phyloP scores from a whole-genome alignment of 2,888 invertebrate species.

The Lissocephala sabroskyi region DNA sequence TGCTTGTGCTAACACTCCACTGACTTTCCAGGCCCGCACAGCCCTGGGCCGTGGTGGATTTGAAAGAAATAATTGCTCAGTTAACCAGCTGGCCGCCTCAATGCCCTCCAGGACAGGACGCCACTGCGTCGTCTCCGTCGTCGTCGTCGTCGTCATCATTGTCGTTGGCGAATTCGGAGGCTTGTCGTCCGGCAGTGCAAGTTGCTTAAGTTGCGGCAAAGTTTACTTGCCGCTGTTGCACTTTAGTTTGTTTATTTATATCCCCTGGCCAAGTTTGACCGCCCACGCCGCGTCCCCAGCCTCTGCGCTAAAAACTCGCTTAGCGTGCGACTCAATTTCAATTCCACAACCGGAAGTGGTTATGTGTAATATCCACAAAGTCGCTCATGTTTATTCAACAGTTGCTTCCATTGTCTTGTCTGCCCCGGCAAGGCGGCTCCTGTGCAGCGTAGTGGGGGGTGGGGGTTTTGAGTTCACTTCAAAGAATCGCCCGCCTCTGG shows the following conservation, averaged over 20 bases:
- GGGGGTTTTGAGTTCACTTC: too few species aligned
- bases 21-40: conserved; percentile 9
- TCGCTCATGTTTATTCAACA: conserved; percentile 50
- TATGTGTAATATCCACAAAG: conserved; percentile 28
- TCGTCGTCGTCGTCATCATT: neutral
- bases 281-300: neutral
- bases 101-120: neutral
- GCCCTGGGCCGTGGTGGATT: conserved; percentile 21
- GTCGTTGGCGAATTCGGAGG: neutral
- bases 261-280: too few species aligned
- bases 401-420: conserved; percentile 12
- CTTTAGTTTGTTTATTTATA: neutral
- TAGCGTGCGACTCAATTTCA: conserved; percentile 44
- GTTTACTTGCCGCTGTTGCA: neutral
- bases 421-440: too few species aligned
- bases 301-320: conserved; percentile 22
- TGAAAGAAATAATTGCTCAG: conserved; percentile 36
- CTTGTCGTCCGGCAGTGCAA: neutral
- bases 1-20: conserved; percentile 14
- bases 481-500: neutral
- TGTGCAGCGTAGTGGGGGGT: too few species aligned
- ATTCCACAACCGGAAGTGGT: conserved; percentile 22
- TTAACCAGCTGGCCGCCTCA: conserved; percentile 20
- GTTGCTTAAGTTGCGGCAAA: neutral
- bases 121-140: neutral